Evolutionary conservation across 92 coral and sea anemone genomes (phyloP).

Genomic region (Micromussa lordhowensis): DNA sequence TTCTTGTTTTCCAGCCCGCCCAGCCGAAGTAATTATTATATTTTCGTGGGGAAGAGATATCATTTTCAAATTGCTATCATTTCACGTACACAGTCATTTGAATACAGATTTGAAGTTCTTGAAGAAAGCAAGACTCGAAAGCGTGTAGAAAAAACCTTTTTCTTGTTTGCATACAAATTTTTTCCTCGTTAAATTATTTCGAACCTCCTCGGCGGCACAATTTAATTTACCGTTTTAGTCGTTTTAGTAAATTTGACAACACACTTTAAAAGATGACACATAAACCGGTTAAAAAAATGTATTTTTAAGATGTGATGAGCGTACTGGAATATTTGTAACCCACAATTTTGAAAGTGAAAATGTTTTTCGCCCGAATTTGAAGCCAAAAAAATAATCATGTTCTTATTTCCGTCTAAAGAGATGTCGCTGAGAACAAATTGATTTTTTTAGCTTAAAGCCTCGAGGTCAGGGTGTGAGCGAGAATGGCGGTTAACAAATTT

Average conservation of each 20-base stretch:
- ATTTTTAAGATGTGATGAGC: neutral
- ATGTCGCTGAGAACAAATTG: neutral
- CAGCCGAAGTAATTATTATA: constrained; percentile 10
- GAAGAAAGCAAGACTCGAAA: neutral
- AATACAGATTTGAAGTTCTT: neutral
- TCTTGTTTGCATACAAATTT: neutral
- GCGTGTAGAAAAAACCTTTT: neutral
- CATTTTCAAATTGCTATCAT: constrained; percentile 6
- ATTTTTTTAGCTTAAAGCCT: neutral
- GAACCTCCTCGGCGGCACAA: neutral
- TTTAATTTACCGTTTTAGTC: neutral
- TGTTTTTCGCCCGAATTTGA: neutral
- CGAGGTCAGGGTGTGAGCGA: neutral
- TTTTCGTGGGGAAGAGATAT: neutral
- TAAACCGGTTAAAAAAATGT: neutral
- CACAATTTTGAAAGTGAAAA: neutral
- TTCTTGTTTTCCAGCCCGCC: constrained; percentile 27
- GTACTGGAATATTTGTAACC: neutral
- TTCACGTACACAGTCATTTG: constrained; percentile 5
- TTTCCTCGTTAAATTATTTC: neutral
- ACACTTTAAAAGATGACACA: neutral
- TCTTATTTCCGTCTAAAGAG: neutral
- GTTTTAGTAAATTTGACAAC: neutral
- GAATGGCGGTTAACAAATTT: neutral
- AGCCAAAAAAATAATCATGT: neutral